A percentile compares a stretch with the other conserved stretches of the same genome.
phyloP scores from a whole-genome alignment of 2,888 invertebrate species.

The Bellardia bayeri region DNA sequence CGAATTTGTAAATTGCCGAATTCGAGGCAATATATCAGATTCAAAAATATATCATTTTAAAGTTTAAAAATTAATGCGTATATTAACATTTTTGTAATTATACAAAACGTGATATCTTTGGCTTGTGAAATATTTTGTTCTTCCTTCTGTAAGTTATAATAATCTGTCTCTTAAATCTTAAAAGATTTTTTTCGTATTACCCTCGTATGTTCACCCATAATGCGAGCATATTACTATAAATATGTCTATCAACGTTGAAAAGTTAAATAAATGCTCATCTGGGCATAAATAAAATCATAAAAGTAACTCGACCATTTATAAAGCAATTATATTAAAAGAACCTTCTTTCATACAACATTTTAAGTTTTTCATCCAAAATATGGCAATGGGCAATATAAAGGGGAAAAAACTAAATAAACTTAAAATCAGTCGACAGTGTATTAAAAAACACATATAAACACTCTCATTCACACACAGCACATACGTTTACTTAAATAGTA shows the following conservation, averaged over 20 bases:
- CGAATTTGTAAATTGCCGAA: too few species aligned
- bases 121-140: too few species aligned
- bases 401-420: constrained; percentile 8
- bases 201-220: background rate
- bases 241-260: constrained; percentile 38
- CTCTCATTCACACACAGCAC: background rate
- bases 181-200: background rate
- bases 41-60: too few species aligned
- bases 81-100: too few species aligned
- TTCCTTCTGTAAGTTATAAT: too few species aligned
- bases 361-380: constrained; percentile 4
- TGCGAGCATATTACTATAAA: background rate
- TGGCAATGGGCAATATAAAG: background rate
- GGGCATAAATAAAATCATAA: constrained; percentile 67
- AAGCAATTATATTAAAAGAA: constrained; percentile 62
- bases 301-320: constrained; percentile 67
- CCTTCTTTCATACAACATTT: constrained; percentile 18
- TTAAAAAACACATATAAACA: background rate
- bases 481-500: background rate
- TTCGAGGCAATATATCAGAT: too few species aligned
- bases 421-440: constrained; percentile 27
- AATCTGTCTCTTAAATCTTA: background rate
- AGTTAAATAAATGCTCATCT: constrained; percentile 60
- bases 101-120: too few species aligned
- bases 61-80: too few species aligned